Base-by-base conservation (phyloP, 2,113 vertebrate genomes). In the Ceuthmochares aereus region DNA sequence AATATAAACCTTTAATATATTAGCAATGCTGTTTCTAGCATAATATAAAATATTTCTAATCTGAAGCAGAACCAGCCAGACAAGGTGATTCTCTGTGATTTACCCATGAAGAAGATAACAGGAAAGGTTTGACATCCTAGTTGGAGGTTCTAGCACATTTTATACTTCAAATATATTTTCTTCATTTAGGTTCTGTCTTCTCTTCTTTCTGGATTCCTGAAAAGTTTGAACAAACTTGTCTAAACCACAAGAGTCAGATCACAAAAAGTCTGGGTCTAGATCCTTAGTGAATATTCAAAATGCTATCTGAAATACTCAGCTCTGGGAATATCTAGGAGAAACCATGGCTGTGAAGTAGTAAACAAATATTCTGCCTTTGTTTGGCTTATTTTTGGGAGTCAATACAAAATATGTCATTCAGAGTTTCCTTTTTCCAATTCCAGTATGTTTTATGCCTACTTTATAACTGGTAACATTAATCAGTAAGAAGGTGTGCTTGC, bases 1-100 rank as follows among this genome's bases (percentile, higher is more conserved):
- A 87, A 96, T 92, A 94, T 87, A 96, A 81, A 75, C 45, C 58
- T 85, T 85, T 69, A 93, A 59, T 78, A 68, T 43, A 77, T 82
- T 91, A 96, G 37, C 82, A 36, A 70, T 78, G 84, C 37, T 92
- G 37, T 26, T 63, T 92, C 90, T 70, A 77, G 84, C 69, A 88
- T 68, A 37, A 37, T 37, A 80, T 40, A 37, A 84, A 80, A 76
- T 86, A 84, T 84, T 93, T 62, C 76, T 36, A 87, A 51, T 40
- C 51, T 88, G 72, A 89, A 69, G 60, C 43, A 76, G 52, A 78
- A 67, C 26, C 36, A 90, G 64, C 18, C 90, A 89, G 82, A 70
- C 20, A 91, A 87, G 9, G 20, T 73, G 58, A 81, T 80, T 82
- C 58, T 83, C 30, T 75, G 43, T 6, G 8, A 85, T 63, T 89